Evolutionary conservation across 2,888 invertebrate genomes (phyloP).

Genomic region (Thecocarcelia acutangulata): DNA sequence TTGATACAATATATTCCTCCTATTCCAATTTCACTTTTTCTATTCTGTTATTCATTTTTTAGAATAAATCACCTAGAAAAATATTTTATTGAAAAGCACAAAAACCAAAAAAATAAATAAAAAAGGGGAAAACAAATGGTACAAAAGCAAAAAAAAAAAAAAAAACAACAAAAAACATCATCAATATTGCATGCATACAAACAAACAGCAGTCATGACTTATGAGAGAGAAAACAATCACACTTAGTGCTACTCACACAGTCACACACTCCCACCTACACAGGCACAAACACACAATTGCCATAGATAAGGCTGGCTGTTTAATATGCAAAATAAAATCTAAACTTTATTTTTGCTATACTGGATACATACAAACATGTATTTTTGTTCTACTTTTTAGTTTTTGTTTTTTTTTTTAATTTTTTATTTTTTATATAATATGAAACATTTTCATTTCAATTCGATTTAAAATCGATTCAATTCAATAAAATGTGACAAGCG

Average conservation of each 20-base stretch:
- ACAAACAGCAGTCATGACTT: background rate
- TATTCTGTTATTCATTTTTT: slow-evolving; percentile 34
- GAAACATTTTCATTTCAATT: slow-evolving; percentile 69
- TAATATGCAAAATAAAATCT: slow-evolving; percentile 34
- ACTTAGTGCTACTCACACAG: background rate
- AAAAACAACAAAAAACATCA: slow-evolving; percentile 36
- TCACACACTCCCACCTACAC: background rate
- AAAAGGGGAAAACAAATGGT: slow-evolving; percentile 14
- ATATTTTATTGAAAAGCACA: slow-evolving; percentile 62
- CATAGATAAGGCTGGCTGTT: slow-evolving; percentile 23
- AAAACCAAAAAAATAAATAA: slow-evolving; percentile 9
- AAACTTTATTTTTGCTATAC: slow-evolving; percentile 21
- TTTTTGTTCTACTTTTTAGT: background rate
- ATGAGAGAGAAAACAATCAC: slow-evolving; percentile 14
- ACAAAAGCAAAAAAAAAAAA: too few species aligned
- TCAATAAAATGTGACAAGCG: slow-evolving; percentile 71
- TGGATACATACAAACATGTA: too few species aligned
- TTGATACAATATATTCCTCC: slow-evolving; percentile 52
- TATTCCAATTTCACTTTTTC: background rate
- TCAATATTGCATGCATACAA: slow-evolving; percentile 30
- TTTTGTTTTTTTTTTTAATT: slow-evolving; percentile 28
- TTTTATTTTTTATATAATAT: slow-evolving; percentile 67
- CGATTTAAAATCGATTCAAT: slow-evolving; percentile 69
- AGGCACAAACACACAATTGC: background rate
- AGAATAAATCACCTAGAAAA: slow-evolving; percentile 67